These are phyloP conservation scores for Drosophila maculinotata DNA, from an alignment of 2,888 invertebrate genomes.

Conservation along the genomic window DNA sequence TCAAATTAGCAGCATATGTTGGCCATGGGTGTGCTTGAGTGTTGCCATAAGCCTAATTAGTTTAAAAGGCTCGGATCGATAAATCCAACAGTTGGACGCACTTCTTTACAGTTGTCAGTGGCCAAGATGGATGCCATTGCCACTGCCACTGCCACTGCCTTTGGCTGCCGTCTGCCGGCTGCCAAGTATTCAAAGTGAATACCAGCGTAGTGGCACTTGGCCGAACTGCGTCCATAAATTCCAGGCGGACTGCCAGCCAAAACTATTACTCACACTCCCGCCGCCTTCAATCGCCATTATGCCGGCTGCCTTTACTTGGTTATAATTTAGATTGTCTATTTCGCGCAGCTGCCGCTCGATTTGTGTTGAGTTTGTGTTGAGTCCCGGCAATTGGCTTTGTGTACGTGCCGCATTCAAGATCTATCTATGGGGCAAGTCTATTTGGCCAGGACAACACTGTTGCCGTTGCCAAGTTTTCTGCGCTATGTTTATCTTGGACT, in stretches of 20 bases:
- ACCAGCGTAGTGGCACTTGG: conserved; percentile 67
- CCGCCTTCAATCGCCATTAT: conserved; percentile 28
- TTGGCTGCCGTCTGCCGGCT: conserved; percentile 13
- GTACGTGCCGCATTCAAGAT: conserved; percentile 53
- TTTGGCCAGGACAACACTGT: conserved; percentile 44
- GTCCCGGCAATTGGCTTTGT: conserved; percentile 46
- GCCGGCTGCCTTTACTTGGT: conserved; percentile 38
- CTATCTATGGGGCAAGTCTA: conserved; percentile 44
- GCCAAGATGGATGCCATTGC: conserved; percentile 61
- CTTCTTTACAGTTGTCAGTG: conserved; percentile 72
- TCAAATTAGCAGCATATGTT: conserved; percentile 59
- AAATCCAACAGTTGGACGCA: conserved; percentile 70
- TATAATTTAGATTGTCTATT: conserved; percentile 81
- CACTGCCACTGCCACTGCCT: too few species aligned
- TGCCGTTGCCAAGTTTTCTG: conserved; percentile 61
- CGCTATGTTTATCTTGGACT: conserved; percentile 51
- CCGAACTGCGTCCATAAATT: conserved; percentile 68
- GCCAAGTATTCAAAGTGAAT: conserved; percentile 70
- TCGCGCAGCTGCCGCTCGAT: conserved; percentile 78
- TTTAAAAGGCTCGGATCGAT: conserved; percentile 74
- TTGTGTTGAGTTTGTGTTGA: conserved; percentile 52
- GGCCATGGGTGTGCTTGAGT: conserved; percentile 18
- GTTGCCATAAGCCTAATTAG: conserved; percentile 63
- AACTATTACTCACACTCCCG: conserved; percentile 77
- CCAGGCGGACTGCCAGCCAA: conserved; percentile 68